phyloP scores from a whole-genome alignment of 2,113 vertebrate genomes.

The Pteropus alecto region DNA sequence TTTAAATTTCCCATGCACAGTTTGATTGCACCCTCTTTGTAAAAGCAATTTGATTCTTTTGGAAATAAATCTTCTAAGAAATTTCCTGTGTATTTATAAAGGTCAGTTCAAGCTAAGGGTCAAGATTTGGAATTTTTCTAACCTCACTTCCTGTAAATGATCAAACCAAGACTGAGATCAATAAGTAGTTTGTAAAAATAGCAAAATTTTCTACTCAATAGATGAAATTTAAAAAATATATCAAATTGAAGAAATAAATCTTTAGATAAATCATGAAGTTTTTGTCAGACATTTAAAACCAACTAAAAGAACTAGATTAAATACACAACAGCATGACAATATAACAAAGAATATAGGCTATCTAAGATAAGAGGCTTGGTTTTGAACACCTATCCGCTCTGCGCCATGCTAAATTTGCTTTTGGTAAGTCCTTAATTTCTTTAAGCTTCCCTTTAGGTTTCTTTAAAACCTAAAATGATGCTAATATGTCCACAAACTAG shows the following conservation, averaged over 20 bases:
- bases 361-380: not conserved
- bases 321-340: not conserved
- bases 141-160: not conserved
- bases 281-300: constrained; percentile 24
- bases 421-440: not conserved
- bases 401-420: not conserved
- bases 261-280: not conserved
- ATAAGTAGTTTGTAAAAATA: not conserved
- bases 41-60: constrained; percentile 44
- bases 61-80: constrained; percentile 59
- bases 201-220: not conserved
- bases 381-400: not conserved
- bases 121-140: constrained; percentile 7
- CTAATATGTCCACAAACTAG: not conserved
- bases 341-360: not conserved
- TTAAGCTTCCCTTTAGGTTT: not conserved
- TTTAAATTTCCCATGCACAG: not conserved
- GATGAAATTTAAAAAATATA: not conserved
- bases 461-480: not conserved
- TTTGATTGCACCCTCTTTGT: not conserved
- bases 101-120: not conserved
- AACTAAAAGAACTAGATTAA: not conserved
- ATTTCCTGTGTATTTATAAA: constrained; percentile 49
- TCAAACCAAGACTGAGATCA: not conserved
- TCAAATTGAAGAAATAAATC: not conserved